Conservation (phyloP, 2,888 invertebrate genomes). For the Melanostoma mellinum region DNA sequence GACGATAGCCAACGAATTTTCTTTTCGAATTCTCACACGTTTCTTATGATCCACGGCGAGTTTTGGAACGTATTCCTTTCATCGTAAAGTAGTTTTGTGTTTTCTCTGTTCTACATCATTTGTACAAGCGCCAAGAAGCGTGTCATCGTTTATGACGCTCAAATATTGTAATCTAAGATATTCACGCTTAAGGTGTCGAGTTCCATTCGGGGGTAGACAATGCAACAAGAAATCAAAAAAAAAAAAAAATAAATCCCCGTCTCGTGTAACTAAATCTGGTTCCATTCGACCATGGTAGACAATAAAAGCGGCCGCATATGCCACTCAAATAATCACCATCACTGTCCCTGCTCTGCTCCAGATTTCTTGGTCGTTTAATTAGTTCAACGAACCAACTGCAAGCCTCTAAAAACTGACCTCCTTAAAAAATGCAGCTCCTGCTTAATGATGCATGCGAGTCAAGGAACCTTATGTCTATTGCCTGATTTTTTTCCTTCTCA, state of each 20-base stretch:
- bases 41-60: no score
- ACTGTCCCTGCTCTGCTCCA: neutral
- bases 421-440: neutral
- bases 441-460: neutral
- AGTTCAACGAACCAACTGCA: conserved; percentile 14
- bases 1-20: no score
- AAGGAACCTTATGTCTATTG: conserved; percentile 12
- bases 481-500: neutral
- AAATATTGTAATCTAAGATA: no score
- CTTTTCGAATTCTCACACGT: no score
- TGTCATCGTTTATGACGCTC: no score
- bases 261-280: conserved; percentile 2
- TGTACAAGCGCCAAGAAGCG: no score
- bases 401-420: neutral
- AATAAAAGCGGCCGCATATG: neutral
- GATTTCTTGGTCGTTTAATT: neutral
- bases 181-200: neutral
- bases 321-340: neutral
- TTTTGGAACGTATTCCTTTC: no score
- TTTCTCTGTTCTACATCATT: no score
- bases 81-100: no score
- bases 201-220: neutral
- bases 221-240: neutral
- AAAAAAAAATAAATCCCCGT: neutral
- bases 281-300: neutral